Percentiles rank a stretch among this genome's conserved stretches.
Evolutionary conservation across 2,113 vertebrate species (phyloP).

Genomic region (Sterrhoptilus dennistouni): DNA sequence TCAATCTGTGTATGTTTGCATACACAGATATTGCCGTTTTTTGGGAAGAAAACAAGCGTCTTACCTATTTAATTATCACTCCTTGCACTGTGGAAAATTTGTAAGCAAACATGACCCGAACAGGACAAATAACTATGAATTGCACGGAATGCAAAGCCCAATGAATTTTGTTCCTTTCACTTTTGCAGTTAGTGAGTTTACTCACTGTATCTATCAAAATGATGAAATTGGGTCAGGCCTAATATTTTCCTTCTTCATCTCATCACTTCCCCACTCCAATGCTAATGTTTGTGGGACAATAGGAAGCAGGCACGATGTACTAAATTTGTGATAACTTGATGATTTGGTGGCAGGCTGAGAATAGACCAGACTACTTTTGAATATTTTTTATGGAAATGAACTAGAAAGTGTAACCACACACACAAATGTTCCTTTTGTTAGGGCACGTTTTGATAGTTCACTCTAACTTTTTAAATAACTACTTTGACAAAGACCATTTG

Average conservation of each 20-base stretch:
- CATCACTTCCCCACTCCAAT: neutral
- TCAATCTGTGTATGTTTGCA: neutral
- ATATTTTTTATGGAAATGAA: neutral
- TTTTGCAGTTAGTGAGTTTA: neutral
- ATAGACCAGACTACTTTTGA: neutral
- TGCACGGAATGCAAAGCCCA: neutral
- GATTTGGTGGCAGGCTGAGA: neutral
- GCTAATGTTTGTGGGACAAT: neutral
- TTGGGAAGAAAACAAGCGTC: neutral
- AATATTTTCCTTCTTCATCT: neutral
- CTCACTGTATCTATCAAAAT: neutral
- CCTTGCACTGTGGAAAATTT: neutral
- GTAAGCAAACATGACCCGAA: neutral
- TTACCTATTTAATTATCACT: neutral
- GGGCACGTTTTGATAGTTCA: neutral
- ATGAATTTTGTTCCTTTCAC: neutral
- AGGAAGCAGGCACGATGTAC: neutral
- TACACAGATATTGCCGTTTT: neutral
- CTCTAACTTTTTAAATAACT: neutral
- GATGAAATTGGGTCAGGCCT: neutral
- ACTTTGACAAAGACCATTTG: neutral
- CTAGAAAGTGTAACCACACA: neutral
- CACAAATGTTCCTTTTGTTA: rapidly evolving
- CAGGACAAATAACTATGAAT: neutral
- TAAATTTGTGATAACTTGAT: neutral